Conservation (phyloP, 1,140 invertebrate species). For the Amphibalanus amphitrite region DNA sequence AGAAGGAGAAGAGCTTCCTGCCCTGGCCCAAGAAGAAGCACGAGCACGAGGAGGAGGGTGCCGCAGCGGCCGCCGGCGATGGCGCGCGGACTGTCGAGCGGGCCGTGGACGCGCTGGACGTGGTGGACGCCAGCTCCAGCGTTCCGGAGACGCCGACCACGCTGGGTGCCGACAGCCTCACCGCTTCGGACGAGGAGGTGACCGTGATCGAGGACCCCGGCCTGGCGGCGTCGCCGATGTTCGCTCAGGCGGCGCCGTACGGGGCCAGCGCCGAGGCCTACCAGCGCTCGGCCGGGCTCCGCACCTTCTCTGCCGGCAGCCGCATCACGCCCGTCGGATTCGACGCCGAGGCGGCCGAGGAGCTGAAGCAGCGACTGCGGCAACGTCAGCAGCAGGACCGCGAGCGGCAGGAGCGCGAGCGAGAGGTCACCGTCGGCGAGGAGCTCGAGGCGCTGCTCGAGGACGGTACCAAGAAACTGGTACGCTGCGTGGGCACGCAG, state of each 20-base stretch:
- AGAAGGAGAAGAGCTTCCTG: conserved; percentile 52
- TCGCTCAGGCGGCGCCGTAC: background rate
- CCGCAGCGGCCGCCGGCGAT: background rate
- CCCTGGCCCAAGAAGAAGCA: conserved; percentile 45
- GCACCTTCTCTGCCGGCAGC: background rate
- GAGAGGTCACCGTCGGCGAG: background rate
- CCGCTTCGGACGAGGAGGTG: background rate
- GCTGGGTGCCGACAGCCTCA: background rate
- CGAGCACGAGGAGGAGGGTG: conserved; percentile 18
- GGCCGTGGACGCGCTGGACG: background rate
- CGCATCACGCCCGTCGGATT: background rate
- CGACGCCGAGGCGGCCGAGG: background rate
- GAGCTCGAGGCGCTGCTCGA: background rate
- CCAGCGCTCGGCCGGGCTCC: background rate
- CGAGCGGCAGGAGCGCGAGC: background rate
- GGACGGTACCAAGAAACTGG: background rate
- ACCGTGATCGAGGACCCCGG: background rate
- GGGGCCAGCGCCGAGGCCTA: background rate
- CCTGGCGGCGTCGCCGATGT: background rate
- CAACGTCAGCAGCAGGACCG: background rate
- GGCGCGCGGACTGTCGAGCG: background rate
- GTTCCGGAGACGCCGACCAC: background rate
- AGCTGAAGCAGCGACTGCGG: conserved; percentile 5
- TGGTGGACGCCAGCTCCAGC: background rate
- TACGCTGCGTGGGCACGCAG: conserved; percentile 12